Percentiles rank a stretch among this genome's conserved stretches.
Evolutionary conservation across 2,888 invertebrate species (phyloP).

Genomic region (Drosophila trichaetosa): DNA sequence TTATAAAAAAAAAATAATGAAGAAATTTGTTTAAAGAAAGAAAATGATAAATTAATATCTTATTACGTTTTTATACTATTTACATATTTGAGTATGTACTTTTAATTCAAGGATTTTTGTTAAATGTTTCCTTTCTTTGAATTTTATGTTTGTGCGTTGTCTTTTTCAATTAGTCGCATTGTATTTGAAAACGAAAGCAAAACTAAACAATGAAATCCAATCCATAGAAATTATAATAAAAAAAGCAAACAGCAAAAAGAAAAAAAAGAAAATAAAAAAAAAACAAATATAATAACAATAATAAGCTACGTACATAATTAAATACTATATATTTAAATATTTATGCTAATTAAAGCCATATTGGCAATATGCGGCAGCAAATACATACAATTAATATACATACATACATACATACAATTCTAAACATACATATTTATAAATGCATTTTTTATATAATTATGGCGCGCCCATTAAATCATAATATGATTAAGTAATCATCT

Average conservation of each 20-base stretch:
- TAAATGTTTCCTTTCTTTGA: constrained; percentile 46
- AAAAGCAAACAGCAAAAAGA: not conserved
- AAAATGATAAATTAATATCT: constrained; percentile 35
- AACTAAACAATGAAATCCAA: constrained; percentile 24
- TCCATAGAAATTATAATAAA: constrained; percentile 10
- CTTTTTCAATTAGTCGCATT: constrained; percentile 32
- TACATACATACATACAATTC: constrained; percentile 41
- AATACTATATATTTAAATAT: constrained; percentile 44
- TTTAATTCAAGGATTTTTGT: constrained; percentile 46
- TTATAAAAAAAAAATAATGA: constrained; percentile 52
- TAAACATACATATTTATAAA: constrained; percentile 52
- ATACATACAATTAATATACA: constrained; percentile 45
- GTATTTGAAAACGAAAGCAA: constrained; percentile 35
- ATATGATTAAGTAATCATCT: constrained; percentile 44
- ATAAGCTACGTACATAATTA: constrained; percentile 57
- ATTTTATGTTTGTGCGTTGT: constrained; percentile 15
- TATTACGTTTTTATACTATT: constrained; percentile 51
- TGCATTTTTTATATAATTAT: constrained; percentile 48
- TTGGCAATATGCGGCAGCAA: constrained; percentile 57
- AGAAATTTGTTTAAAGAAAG: constrained; percentile 47
- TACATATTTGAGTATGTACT: constrained; percentile 7
- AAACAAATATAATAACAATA: constrained; percentile 59
- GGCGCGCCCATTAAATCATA: constrained; percentile 43
- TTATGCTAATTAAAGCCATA: constrained; percentile 69
- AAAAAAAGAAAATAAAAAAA: constrained; percentile 1